A percentile compares a stretch with the other conserved stretches of the same genome.
Conservation (phyloP, 1,140 invertebrate genomes). For the Calephelis nemesis region DNA sequence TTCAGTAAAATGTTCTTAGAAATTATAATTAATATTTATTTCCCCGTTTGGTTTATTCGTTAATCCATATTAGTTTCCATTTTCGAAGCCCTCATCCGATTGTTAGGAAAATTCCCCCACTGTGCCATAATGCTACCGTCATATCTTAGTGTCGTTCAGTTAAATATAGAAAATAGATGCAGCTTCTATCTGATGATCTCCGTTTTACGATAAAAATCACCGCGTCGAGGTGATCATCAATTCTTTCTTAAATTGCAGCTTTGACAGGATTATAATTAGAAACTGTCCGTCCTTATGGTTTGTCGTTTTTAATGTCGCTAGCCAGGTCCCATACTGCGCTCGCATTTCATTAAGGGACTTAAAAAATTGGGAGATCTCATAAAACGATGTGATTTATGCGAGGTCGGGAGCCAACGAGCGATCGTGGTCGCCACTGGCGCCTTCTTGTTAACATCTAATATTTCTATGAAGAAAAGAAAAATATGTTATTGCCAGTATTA, state of each 20-base stretch:
- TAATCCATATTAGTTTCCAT: too few relatives aligned
- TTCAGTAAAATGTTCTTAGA: too few relatives aligned
- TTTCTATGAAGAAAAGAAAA: not conserved
- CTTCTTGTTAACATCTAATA: conserved; percentile 4
- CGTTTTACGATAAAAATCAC: conserved; percentile 64
- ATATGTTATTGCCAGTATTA: too few relatives aligned
- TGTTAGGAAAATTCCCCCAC: not conserved
- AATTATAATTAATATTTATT: too few relatives aligned
- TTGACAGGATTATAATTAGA: conserved; percentile 79
- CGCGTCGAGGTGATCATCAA: conserved; percentile 70
- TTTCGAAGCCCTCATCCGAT: too few relatives aligned
- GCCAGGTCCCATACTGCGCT: conserved; percentile 75
- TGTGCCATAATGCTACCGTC: conserved; percentile 5
- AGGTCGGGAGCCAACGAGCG: conserved; percentile 71
- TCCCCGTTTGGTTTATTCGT: too few relatives aligned
- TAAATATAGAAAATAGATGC: conserved; percentile 14
- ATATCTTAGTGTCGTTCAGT: conserved; percentile 7
- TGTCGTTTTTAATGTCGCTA: conserved; percentile 77
- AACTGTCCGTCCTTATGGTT: conserved; percentile 72
- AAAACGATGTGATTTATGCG: conserved; percentile 74
- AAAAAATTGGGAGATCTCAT: conserved; percentile 75
- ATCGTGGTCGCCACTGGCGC: conserved; percentile 32
- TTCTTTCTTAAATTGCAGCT: conserved; percentile 71
- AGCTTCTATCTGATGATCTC: conserved; percentile 58
- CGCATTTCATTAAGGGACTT: conserved; percentile 75